Evolutionary conservation across 1,140 invertebrate species (phyloP).

Genomic region (Eurytemora carolleeae): DNA sequence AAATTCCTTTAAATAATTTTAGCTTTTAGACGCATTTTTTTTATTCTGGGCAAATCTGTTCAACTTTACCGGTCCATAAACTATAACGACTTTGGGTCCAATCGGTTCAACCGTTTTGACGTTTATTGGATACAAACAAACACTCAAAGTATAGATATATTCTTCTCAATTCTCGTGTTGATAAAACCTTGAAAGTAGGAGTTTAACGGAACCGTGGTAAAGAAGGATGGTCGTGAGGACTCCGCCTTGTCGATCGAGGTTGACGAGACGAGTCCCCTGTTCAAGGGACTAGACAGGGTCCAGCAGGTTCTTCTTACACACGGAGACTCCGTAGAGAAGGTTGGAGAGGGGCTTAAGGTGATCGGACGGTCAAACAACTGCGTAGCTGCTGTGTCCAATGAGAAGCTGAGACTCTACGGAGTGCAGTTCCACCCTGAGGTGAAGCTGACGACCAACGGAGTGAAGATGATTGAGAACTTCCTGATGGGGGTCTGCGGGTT

Average conservation of each 20-base stretch:
- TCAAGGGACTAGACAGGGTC: constrained; percentile 64
- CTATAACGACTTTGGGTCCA: no score
- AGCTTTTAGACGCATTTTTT: no score
- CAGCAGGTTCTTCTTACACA: constrained; percentile 87
- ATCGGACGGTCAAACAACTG: constrained; percentile 63
- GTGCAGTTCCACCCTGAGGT: constrained; percentile 97
- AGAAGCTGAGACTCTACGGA: constrained; percentile 74
- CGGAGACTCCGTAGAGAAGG: constrained; percentile 79
- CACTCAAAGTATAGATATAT: no score
- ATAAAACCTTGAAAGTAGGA: no score
- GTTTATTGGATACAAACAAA: no score
- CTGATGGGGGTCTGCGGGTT: constrained; percentile 72
- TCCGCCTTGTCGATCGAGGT: constrained; percentile 78
- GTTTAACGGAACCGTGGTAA: constrained; percentile 74
- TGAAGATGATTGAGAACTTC: constrained; percentile 81
- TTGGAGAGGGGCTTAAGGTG: constrained; percentile 62
- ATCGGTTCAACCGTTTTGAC: no score
- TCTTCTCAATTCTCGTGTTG: no score
- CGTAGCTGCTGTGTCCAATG: constrained; percentile 74
- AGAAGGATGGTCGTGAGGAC: constrained; percentile 76
- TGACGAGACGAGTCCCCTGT: constrained; percentile 66
- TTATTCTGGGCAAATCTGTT: no score
- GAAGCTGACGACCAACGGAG: constrained; percentile 78
- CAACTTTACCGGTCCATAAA: no score
- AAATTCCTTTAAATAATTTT: no score